phyloP scores from a whole-genome alignment of 1,140 invertebrate genomes.

The Atopsyche davidsoni region DNA sequence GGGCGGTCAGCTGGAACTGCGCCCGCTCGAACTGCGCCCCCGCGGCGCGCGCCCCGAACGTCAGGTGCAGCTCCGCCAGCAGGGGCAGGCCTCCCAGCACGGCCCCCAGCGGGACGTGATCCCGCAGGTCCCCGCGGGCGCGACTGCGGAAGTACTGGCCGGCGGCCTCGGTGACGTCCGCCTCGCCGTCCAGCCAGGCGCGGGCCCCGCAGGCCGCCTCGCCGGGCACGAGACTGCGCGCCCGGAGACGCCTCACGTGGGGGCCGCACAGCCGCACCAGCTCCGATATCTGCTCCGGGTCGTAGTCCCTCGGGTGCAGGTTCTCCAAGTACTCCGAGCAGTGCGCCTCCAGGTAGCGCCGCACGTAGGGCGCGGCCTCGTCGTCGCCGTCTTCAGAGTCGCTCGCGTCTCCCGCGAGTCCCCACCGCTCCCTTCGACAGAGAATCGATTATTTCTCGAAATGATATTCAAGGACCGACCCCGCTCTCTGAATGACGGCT shows the following conservation, averaged over 20 bases:
- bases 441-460: constrained; percentile 1
- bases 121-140: constrained; percentile 6
- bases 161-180: neutral
- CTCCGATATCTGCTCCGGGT: constrained; percentile 29
- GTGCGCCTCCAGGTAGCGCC: constrained; percentile 24
- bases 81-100: constrained; percentile 22
- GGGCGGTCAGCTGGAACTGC: constrained; percentile 14
- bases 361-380: constrained; percentile 16
- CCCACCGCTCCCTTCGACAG: neutral
- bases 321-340: constrained; percentile 19
- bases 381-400: neutral
- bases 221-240: constrained; percentile 14
- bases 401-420: neutral
- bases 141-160: neutral
- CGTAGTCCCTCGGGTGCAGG: constrained; percentile 20
- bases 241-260: constrained; percentile 12
- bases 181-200: neutral
- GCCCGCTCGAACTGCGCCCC: constrained; percentile 7
- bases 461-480: neutral
- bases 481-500: neutral
- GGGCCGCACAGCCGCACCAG: constrained; percentile 17
- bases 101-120: constrained; percentile 24
- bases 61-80: constrained; percentile 20
- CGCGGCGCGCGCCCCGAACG: constrained; percentile 6
- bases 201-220: constrained; percentile 4